Conservation (phyloP, 1,140 invertebrate genomes). For the Caerostris extrusa region DNA sequence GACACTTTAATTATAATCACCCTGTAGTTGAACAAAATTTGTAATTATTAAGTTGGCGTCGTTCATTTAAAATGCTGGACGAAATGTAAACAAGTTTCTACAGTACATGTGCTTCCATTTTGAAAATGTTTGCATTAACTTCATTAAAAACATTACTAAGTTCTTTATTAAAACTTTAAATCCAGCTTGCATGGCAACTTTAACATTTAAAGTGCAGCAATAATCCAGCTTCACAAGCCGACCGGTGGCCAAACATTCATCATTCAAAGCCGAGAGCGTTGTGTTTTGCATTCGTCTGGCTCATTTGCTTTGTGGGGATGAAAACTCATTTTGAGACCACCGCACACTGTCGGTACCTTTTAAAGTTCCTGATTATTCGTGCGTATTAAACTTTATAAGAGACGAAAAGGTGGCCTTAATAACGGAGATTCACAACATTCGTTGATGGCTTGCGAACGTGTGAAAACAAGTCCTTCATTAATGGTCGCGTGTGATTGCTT, state of each 20-base stretch:
- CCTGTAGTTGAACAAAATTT: too few species aligned
- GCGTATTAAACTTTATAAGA: background rate
- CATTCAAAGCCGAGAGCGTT: background rate
- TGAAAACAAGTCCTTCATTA: conserved; percentile 37
- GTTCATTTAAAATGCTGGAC: too few species aligned
- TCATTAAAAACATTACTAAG: too few species aligned
- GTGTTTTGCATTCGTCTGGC: background rate
- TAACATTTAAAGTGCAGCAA: too few species aligned
- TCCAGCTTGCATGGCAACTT: too few species aligned
- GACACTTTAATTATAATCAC: too few species aligned
- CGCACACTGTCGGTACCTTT: background rate
- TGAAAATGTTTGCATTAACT: too few species aligned
- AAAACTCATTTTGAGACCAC: background rate
- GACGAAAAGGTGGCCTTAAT: background rate
- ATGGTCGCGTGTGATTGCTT: background rate
- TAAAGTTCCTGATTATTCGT: conserved; percentile 20
- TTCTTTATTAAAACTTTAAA: too few species aligned
- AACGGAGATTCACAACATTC: conserved; percentile 5
- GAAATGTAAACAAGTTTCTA: too few species aligned
- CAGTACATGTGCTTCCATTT: too few species aligned
- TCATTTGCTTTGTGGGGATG: background rate
- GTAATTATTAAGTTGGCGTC: too few species aligned
- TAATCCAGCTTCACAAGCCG: too few species aligned
- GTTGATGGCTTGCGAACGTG: conserved; percentile 7
- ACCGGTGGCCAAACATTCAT: background rate